Conservation (phyloP, 2,888 invertebrate genomes). For the Eupithecia abbreviata region DNA sequence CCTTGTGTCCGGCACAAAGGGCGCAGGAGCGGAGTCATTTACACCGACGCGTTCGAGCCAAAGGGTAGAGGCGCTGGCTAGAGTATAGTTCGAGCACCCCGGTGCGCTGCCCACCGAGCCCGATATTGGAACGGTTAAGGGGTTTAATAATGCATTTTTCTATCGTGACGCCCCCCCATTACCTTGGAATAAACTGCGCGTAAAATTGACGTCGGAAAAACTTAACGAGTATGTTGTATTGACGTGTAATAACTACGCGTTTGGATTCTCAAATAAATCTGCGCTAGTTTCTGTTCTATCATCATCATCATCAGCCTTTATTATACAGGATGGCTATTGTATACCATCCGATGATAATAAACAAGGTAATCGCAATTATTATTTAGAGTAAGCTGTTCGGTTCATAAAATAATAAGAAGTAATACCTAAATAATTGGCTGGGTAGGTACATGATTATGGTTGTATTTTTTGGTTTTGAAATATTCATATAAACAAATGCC, state of each 20-base stretch:
- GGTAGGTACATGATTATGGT: background rate
- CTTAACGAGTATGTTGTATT: constrained; percentile 59
- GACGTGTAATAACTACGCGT: constrained; percentile 54
- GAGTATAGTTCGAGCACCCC: background rate
- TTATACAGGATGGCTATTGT: constrained; percentile 32
- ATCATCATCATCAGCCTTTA: too few relatives aligned
- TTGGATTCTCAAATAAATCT: constrained; percentile 20
- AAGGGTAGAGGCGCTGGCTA: constrained; percentile 49
- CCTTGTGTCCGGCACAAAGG: constrained; percentile 75
- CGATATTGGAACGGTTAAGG: constrained; percentile 70
- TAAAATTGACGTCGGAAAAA: constrained; percentile 71
- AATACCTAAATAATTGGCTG: background rate
- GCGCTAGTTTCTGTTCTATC: constrained; percentile 15
- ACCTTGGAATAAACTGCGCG: constrained; percentile 70
- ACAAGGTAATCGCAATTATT: background rate
- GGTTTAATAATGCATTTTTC: constrained; percentile 78
- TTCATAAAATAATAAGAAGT: background rate
- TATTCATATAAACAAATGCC: background rate
- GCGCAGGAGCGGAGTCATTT: constrained; percentile 66
- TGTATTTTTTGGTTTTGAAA: background rate
- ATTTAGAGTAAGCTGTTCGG: background rate
- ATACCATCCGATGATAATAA: constrained; percentile 44
- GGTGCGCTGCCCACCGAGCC: background rate
- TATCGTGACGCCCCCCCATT: constrained; percentile 67
- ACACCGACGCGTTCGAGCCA: constrained; percentile 61